Base-by-base conservation (phyloP, 2,113 vertebrate genomes). In the Brachionichthys hirsutus region DNA sequence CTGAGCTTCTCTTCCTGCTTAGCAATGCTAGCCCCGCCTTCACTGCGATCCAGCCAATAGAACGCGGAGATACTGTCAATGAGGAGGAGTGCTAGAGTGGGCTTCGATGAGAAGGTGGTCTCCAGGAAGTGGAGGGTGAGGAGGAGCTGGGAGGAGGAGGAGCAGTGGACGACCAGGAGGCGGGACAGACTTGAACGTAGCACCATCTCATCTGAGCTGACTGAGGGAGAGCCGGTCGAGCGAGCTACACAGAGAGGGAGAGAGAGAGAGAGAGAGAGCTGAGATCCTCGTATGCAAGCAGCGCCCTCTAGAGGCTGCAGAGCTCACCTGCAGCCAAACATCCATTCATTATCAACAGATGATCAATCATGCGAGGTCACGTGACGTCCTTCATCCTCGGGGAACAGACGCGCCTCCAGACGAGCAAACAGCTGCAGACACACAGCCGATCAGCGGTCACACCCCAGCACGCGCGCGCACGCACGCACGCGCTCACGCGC, bases 51-150 rank as follows among this genome's bases (percentile, higher is more conserved):
- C 49, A 87, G 85, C 97, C 97, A 99, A 77, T 97, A 99, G 77
- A 98, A 99, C 12, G 95, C 90, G 0, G 96, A 98, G 56, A 96
- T 65, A 80, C 94, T 95, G 57, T 99, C 97, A 58, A 99, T 49
- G 44, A 99, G 72, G 73, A 98, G 62, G 14, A 98, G 88, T 49
- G 92, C 89, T 38, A 95, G 87, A 0, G 91, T 58, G 0, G 94
- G 92, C 14, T 83, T 90, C 0, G 86, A 70, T 0, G 90, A 90
- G 43, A 98, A 73, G 67, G 91, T 70, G 30, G 83, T 90, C 78
- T 97, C 94, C 45, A 97, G 86, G 2, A 94, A 93, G 80, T 93
- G 90, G 2, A 99, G 92, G 0, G 93, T 95, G 51, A 97, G 90
- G 9, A 98, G 92, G 8, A 98, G 70, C 87, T 98, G 95, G 0